Evolutionary conservation across 2,113 vertebrate genomes (phyloP).

Genomic region (Aldabrachelys gigantea): DNA sequence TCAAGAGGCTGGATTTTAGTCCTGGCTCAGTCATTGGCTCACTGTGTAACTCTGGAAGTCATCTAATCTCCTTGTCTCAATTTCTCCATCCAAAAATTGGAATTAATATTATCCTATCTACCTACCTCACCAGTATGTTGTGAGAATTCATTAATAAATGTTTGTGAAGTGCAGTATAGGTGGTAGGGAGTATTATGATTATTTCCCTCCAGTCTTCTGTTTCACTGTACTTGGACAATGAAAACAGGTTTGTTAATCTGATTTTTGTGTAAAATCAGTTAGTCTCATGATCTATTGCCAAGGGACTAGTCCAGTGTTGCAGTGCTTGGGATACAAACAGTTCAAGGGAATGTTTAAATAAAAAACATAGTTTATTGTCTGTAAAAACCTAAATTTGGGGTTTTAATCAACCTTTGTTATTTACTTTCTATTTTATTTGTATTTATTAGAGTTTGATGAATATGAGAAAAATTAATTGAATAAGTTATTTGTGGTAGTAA

Average conservation of each 20-base stretch:
- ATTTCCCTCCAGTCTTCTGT: background rate
- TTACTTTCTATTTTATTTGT: background rate
- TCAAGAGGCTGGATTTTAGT: background rate
- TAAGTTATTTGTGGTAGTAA: background rate
- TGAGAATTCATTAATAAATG: background rate
- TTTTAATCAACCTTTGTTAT: background rate
- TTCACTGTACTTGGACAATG: background rate
- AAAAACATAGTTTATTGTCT: background rate
- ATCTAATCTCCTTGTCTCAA: background rate
- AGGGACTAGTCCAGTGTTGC: background rate
- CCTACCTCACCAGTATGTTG: background rate
- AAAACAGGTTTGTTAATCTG: background rate
- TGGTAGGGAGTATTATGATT: background rate
- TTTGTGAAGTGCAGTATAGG: background rate
- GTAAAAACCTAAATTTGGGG: background rate
- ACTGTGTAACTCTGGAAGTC: background rate
- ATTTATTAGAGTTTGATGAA: background rate
- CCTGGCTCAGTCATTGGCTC: background rate
- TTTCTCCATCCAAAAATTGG: background rate
- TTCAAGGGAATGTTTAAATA: background rate
- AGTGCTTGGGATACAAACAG: background rate
- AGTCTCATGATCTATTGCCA: background rate
- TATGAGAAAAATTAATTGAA: background rate
- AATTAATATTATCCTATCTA: background rate
- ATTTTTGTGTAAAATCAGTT: background rate